Base-by-base conservation (phyloP, 2,888 invertebrate species). In the Lasioglossum villosulum region DNA sequence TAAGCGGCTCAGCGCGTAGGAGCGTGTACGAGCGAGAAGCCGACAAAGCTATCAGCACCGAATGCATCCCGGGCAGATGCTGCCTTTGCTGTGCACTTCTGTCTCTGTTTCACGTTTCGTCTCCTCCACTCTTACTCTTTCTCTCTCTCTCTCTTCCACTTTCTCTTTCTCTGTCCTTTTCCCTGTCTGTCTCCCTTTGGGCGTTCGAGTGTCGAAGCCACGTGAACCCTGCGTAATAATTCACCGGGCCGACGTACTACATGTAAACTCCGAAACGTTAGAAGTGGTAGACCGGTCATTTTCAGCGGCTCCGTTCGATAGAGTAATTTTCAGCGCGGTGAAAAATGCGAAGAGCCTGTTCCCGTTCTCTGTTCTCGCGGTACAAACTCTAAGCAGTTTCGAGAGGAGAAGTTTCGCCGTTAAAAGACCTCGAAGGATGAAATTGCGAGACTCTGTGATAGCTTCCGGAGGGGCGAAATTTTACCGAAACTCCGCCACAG, bases 41-140 rank as follows among this genome's bases (percentile, higher is more conserved):
- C 94, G 93, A 94, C 94, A 94, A 94, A 94, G 94, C 93, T 93
- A 94, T 93, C 93, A 92, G 86, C 90, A 66, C 75, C 89, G 86
- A 90, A 90, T 86, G 90, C 89, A 90, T 90, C 89, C 87, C 88
- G 66, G 86, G 87, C 90, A 90, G 90, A 90, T 90, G 77, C 89
- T 90, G 86, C 88, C 83, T 84, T 84, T 83, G 79, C 78, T 63
- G 75, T 78, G 66, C 78, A 72, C 77, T 48, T 68, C 81, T 63
- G 80, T 78, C 86, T 86, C 83, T 86, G 75, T 81, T 82, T 75
- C 78, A 71, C 68, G 86, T 72, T 72, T 83, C 75, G 80, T 76
- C 86, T 85, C 83, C 85, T 66, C 75, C 80, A 71, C 71, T 71
- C 66, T 86, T 72, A 45, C 82, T 76, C 23, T 63, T 30, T 14